Percentiles rank a stretch among this genome's conserved stretches.
phyloP scores from a whole-genome alignment of 2,888 invertebrate species.

The Drosophila austrosaltans region DNA sequence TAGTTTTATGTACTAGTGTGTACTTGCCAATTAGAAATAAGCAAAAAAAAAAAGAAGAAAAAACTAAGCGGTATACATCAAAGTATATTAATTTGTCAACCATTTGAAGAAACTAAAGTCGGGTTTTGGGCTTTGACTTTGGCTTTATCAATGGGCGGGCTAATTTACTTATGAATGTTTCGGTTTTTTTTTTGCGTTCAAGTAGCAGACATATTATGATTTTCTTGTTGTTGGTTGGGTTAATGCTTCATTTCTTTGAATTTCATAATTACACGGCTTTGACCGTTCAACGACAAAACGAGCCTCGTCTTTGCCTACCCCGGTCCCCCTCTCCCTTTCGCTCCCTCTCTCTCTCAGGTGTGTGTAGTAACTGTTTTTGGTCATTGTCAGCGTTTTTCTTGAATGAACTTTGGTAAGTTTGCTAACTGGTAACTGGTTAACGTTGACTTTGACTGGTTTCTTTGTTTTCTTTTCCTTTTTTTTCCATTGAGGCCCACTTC shows the following conservation, averaged over 20 bases:
- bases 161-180: conserved; percentile 56
- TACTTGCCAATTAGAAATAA: conserved; percentile 62
- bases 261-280: conserved; percentile 77
- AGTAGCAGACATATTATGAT: conserved; percentile 1
- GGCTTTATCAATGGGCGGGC: conserved; percentile 41
- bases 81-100: conserved; percentile 72
- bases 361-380: conserved; percentile 33
- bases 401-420: conserved; percentile 66
- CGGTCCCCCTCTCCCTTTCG: not conserved
- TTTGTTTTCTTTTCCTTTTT: too few species aligned
- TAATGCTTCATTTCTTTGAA: conserved; percentile 74
- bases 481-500: not conserved
- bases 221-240: conserved; percentile 31
- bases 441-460: conserved; percentile 21
- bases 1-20: conserved; percentile 49
- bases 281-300: conserved; percentile 70
- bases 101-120: conserved; percentile 48
- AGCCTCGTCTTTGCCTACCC: not conserved
- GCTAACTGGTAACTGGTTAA: conserved; percentile 48
- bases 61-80: conserved; percentile 60
- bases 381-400: conserved; percentile 58
- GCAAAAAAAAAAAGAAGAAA: conserved; percentile 15
- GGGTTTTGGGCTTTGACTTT: conserved; percentile 2
- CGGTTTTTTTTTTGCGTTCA: conserved; percentile 14
- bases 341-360: too few species aligned